Percentiles rank a stretch among this genome's conserved stretches.
phyloP scores from a whole-genome alignment of 2,888 invertebrate genomes.

The Argyresthia albistria region DNA sequence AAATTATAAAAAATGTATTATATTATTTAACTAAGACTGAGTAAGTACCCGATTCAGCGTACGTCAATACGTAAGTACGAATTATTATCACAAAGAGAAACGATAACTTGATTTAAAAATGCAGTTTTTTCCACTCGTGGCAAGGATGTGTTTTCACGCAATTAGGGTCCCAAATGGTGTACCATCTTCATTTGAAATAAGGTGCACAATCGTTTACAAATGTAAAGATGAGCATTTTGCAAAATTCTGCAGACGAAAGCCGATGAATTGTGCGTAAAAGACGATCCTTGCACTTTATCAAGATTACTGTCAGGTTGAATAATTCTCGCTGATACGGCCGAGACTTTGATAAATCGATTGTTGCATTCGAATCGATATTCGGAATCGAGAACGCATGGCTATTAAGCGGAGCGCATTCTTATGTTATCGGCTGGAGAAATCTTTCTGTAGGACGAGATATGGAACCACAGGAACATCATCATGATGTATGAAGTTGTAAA shows the following conservation, averaged over 20 bases:
- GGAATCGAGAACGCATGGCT: conserved; percentile 3
- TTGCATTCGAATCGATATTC: conserved; percentile 24
- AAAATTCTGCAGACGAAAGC: background rate
- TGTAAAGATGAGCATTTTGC: too few species aligned
- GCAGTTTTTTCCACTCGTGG: too few species aligned
- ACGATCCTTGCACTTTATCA: conserved; percentile 33
- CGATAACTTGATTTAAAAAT: too few species aligned
- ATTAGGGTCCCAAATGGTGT: too few species aligned
- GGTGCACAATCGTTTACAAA: too few species aligned
- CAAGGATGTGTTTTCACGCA: too few species aligned
- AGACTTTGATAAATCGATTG: conserved; percentile 60
- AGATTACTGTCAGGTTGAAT: conserved; percentile 51
- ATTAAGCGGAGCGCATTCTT: conserved; percentile 4
- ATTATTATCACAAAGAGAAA: too few species aligned
- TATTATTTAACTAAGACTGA: too few species aligned
- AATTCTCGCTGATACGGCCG: conserved; percentile 39
- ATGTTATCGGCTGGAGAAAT: background rate
- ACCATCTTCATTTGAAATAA: too few species aligned
- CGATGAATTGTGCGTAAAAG: background rate
- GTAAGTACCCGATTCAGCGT: too few species aligned
- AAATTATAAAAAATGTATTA: too few species aligned
- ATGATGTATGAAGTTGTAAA: background rate
- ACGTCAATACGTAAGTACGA: too few species aligned
- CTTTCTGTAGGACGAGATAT: background rate
- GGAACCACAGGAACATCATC: background rate